These are phyloP conservation scores for Dolichotis patagonum DNA, from an alignment of 2,113 vertebrate genomes.

Conservation along the genomic window DNA sequence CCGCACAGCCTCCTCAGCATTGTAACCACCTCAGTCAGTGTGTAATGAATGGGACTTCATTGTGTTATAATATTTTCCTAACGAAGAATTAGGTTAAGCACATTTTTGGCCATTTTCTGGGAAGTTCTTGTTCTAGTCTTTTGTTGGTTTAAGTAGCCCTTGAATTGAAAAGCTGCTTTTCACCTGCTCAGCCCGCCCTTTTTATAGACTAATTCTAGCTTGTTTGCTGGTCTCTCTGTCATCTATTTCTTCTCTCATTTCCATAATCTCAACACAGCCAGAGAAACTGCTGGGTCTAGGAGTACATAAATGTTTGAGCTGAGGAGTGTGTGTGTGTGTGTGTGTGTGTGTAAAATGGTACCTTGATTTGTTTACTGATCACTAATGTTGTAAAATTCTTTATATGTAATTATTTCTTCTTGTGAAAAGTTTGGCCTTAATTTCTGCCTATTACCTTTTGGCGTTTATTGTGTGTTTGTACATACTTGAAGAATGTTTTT, in stretches of 20 bases:
- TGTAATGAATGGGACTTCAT: no score
- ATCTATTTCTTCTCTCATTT: background rate
- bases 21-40: no score
- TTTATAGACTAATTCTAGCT: no score
- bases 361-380: background rate
- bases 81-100: no score
- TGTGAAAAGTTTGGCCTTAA: slow-evolving; percentile 7
- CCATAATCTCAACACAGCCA: background rate
- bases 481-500: background rate
- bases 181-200: background rate
- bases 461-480: background rate
- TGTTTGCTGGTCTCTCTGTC: background rate
- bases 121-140: no score
- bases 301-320: background rate
- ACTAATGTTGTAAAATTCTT: background rate
- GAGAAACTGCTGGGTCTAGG: background rate
- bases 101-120: no score
- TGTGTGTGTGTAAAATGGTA: background rate
- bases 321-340: background rate
- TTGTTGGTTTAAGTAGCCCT: no score
- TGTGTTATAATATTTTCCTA: no score
- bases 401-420: background rate
- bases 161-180: no score
- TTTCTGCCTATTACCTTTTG: background rate
- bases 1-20: no score